Base-by-base conservation (phyloP, 1,140 invertebrate species). In the Trachymyrmex cornetzi region DNA sequence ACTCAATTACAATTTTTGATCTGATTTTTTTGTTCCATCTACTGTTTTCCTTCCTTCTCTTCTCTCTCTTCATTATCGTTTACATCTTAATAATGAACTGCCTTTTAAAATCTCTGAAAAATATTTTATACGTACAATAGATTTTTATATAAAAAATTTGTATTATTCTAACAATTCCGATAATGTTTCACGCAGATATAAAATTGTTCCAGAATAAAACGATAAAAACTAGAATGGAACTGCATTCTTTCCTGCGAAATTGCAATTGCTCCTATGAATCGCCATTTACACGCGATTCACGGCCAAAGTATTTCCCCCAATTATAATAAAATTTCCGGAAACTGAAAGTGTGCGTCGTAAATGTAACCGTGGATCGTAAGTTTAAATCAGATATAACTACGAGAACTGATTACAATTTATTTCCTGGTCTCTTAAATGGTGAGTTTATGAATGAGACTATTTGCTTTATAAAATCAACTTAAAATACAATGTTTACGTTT, bases 301-400 rank as follows among this genome's bases (percentile, higher is more conserved):
- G 67, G 14, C 16, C 48, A n/a, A 80, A 66, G 19, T 30, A 80
- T 80, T 80, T 66, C 57, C 24, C 38, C 24, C 69, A 82, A 74
- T 82, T 82, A 82, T 74, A 82, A 82, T 74, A 22, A 82, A 82
- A 74, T 82, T 55, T 53, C 34, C 16, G 53, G 34, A 48, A 82
- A 59, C 24, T 38, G 67, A 61, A 82, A 82, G 53, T 82, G 38
- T 38, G 55, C 66, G 66, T 27, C 67, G 44, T 82, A 79, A 79
- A 27, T 30, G 61, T 77, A 64, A 77, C 22, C 11, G 34, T 27
- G 22, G 59, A 27, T 74, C 80, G 55, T 74, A 82, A 82, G 34
- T 82, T 82, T 59, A 11, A 82, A 74, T 71, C 55, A n/a, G 44
- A 24, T 30, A 19, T 82, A 82, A 61, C 44, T 82, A 53, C 55